phyloP scores from a whole-genome alignment of 2,888 invertebrate species.

The Gastrophysa polygoni region DNA sequence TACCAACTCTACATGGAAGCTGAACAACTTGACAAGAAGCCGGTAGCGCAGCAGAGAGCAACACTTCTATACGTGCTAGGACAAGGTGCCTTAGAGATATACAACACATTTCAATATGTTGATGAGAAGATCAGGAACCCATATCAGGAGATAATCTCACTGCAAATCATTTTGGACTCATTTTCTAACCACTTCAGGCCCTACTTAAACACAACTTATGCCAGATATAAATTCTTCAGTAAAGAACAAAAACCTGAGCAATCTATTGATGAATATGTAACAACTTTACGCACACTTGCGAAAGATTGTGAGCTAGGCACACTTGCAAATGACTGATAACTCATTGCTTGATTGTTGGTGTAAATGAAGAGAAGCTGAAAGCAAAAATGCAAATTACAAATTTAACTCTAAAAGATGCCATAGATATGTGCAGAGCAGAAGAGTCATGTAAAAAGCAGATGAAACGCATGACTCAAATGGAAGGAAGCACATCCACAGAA shows the following conservation, averaged over 20 bases:
- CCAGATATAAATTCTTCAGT: neutral
- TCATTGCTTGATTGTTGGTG: neutral
- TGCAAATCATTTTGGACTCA: neutral
- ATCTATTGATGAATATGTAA: neutral
- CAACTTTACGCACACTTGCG: neutral
- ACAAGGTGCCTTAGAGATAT: no score
- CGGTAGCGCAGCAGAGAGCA: no score
- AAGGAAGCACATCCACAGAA: neutral
- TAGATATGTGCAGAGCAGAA: neutral
- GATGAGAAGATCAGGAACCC: neutral
- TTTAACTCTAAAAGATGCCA: neutral
- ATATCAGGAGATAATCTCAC: neutral
- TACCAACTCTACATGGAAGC: neutral
- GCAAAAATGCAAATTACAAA: neutral
- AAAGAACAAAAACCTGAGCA: neutral
- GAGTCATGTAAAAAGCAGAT: neutral
- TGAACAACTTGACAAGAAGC: no score
- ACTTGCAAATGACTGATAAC: neutral
- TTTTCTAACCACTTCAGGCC: neutral
- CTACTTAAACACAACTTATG: neutral
- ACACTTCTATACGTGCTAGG: no score
- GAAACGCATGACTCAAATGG: neutral
- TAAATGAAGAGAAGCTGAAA: neutral
- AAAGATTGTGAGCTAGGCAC: neutral
- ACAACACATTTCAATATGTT: neutral